These are phyloP conservation scores for Elaphurus davidianus DNA, from an alignment of 2,113 vertebrate species.

Conservation along the genomic window DNA sequence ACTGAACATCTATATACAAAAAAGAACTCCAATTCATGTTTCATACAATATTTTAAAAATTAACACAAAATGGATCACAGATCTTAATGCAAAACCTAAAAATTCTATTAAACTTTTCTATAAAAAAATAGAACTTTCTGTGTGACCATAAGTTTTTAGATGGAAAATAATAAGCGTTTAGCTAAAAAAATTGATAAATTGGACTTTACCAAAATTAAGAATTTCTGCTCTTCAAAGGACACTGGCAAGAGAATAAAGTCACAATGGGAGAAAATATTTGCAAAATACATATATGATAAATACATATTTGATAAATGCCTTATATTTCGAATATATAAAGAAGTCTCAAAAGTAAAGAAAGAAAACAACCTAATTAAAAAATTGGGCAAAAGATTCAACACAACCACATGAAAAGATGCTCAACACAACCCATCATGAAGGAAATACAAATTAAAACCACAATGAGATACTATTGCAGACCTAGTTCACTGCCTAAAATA, in stretches of 20 bases:
- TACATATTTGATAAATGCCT: neutral
- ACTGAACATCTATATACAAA: neutral
- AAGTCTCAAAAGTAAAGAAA: neutral
- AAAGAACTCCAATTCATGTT: neutral
- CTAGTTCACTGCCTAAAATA: neutral
- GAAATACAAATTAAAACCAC: neutral
- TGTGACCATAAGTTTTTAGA: neutral
- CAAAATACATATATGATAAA: neutral
- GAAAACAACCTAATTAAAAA: neutral
- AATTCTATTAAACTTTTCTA: neutral
- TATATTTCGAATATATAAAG: neutral
- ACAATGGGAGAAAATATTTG: neutral
- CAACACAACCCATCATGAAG: neutral
- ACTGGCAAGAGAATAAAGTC: neutral
- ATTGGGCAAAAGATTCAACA: neutral
- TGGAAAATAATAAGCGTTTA: neutral
- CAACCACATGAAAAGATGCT: neutral
- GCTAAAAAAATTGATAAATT: neutral
- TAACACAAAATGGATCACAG: neutral
- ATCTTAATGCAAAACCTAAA: slow-evolving; percentile 6
- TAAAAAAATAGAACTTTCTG: neutral
- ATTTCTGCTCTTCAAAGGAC: neutral
- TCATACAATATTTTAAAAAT: neutral
- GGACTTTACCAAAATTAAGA: neutral
- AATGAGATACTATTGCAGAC: neutral